These are phyloP conservation scores for Oplegnathus fasciatus DNA, from an alignment of 2,113 vertebrate genomes.

Conservation along the genomic window DNA sequence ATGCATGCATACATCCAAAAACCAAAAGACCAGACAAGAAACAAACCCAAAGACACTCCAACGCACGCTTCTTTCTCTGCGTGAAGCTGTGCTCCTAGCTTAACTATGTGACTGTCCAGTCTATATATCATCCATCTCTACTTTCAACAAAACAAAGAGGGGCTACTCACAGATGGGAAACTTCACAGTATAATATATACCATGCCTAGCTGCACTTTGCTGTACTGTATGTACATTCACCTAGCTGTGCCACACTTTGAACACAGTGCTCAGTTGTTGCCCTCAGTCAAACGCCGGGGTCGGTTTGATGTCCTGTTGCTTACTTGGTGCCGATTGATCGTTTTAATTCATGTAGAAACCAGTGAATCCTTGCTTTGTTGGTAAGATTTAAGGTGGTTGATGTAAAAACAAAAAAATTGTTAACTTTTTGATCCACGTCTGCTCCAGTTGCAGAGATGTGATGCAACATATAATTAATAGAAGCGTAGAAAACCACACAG, in stretches of 20 bases:
- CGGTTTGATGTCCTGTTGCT: slow-evolving; percentile 1
- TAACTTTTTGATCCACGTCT: background rate
- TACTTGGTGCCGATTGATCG: background rate
- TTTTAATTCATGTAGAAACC: slow-evolving; percentile 12
- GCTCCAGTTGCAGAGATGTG: background rate
- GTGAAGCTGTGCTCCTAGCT: slow-evolving; percentile 10
- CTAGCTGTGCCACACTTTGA: slow-evolving; percentile 18
- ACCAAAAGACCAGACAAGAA: slow-evolving; percentile 46
- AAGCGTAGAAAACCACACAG: background rate
- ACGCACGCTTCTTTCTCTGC: slow-evolving; percentile 24
- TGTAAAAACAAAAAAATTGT: background rate
- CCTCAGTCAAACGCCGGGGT: background rate
- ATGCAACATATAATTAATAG: background rate
- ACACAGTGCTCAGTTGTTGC: background rate
- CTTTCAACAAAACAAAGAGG: background rate
- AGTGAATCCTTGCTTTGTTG: slow-evolving; percentile 5
- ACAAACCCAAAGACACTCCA: slow-evolving; percentile 64
- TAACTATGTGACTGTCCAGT: slow-evolving; percentile 23
- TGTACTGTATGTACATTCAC: slow-evolving; percentile 10
- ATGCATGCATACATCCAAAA: slow-evolving; percentile 65
- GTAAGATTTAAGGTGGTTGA: background rate
- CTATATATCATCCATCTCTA: slow-evolving; percentile 1
- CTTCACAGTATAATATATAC: background rate
- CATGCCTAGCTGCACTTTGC: slow-evolving; percentile 49
- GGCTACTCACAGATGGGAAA: background rate